Evolutionary conservation across 2,113 vertebrate species (phyloP), one percentile per base, ranked within the genome.

Genomic region (Dasyprocta punctata): DNA sequence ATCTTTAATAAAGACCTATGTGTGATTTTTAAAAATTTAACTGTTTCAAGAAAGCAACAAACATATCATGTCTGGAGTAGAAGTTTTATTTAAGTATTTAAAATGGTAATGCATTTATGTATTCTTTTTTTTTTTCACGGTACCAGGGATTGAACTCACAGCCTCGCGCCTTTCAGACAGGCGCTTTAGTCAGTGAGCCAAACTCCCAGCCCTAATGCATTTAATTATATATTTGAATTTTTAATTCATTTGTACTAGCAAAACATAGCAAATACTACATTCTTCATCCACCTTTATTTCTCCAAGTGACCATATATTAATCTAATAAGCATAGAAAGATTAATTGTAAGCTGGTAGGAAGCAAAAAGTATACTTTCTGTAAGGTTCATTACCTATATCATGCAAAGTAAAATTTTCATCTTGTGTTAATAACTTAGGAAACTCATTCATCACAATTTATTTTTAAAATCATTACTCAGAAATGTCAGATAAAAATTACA

Each of bases 201-300:
- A n/a, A n/a, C n/a, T n/a, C n/a, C n/a, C n/a, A n/a, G n/a, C n/a
- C n/a, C n/a, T 78, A 24, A 1, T 96, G 20, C 73, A 17, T 60
- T 73, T 96, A 9, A 71, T 86, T 65, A 89, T 22, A 49, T 91
- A 83, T 89, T 24, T 92, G 36, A 44, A 28, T 73, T 54, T 95
- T 92, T 58, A 90, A 95, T 60, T 67, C 2, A 83, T 71, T 36
- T 82, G 85, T 91, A 90, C 22, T 1, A 96, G 13, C 0, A 96
- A 92, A 94, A 2, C 2, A 52, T 81, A 2, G 3, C 5, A 78
- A 90, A 2, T 67, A 8, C 3, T 60, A 33, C 78, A 0, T 0
- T n/a, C 19, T 78, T 78, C 16, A 63, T 26, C 71, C 28, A 60
- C 30, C n/a, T 95, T 60, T 24, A 16, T 94, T 91, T 54, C 11